phyloP scores from a whole-genome alignment of 2,113 vertebrate species.

The Artemisiospiza belli region DNA sequence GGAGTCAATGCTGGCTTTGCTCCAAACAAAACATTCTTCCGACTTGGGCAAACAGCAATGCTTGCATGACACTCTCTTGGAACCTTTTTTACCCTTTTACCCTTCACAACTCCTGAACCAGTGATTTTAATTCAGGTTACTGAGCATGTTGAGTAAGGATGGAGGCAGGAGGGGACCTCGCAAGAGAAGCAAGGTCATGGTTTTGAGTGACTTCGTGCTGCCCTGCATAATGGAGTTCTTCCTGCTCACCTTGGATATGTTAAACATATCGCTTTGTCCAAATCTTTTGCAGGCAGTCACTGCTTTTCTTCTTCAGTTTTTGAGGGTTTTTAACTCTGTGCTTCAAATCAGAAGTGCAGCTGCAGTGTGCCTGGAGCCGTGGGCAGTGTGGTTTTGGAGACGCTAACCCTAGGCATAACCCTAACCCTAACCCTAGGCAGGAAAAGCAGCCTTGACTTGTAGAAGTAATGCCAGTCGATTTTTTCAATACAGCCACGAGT shows the following conservation, averaged over 20 bases:
- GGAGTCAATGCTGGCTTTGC: neutral
- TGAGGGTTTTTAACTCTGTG: neutral
- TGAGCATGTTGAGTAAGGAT: neutral
- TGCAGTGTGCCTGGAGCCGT: too few species aligned
- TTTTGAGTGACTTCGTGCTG: neutral
- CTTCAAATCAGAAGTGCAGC: neutral
- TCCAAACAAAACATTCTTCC: neutral
- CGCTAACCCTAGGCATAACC: too few species aligned
- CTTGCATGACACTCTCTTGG: rapidly evolving
- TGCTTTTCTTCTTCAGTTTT: slow-evolving; percentile 28
- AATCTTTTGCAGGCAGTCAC: rapidly evolving
- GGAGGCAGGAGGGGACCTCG: neutral
- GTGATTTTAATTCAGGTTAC: neutral
- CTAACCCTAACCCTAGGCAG: too few species aligned
- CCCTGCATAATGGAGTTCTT: neutral
- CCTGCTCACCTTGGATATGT: neutral
- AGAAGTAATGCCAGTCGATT: neutral
- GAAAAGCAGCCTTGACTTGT: neutral
- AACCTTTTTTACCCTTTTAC: neutral
- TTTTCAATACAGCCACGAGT: neutral
- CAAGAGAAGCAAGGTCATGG: neutral
- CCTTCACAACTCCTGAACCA: neutral
- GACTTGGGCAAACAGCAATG: neutral
- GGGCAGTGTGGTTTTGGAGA: too few species aligned
- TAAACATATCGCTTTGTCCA: neutral